phyloP scores from a whole-genome alignment of 1,140 invertebrate genomes.

The Drosophila yakuba region DNA sequence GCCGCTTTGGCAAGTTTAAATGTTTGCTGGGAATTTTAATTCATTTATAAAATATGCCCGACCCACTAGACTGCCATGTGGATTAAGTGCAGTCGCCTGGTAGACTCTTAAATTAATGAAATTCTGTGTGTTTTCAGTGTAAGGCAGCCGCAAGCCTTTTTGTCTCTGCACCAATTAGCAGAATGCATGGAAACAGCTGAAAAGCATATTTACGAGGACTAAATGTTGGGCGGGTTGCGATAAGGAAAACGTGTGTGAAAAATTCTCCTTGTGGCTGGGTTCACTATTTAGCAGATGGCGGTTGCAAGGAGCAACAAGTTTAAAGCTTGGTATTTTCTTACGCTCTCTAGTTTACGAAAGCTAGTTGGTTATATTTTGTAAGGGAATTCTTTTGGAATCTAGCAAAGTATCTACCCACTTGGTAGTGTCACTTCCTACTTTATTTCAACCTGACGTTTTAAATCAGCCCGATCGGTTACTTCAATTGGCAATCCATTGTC shows the following conservation, averaged over 20 bases:
- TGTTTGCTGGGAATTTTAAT: conserved; percentile 52
- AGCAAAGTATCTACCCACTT: not conserved
- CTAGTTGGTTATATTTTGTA: no score
- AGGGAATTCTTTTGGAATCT: not conserved
- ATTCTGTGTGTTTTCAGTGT: conserved; percentile 43
- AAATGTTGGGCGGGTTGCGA: conserved; percentile 1
- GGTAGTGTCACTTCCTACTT: not conserved
- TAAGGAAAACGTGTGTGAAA: conserved; percentile 16
- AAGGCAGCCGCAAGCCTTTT: conserved; percentile 43
- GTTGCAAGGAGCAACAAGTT: not conserved
- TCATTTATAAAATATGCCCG: conserved; percentile 53
- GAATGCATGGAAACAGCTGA: conserved; percentile 10
- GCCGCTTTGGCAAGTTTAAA: conserved; percentile 38
- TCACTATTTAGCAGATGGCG: not conserved
- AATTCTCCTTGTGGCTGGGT: not conserved
- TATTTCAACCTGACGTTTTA: not conserved
- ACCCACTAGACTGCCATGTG: conserved; percentile 20
- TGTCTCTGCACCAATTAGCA: conserved; percentile 43
- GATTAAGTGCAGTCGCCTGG: conserved; percentile 42
- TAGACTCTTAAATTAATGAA: conserved; percentile 44
- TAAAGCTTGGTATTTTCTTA: not conserved
- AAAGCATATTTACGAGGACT: not conserved
- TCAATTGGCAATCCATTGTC: conserved; percentile 35
- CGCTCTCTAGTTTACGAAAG: no score
- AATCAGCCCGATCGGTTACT: conserved; percentile 10